Conservation (phyloP, 2,113 vertebrate genomes). For the Anguilla rostrata region DNA sequence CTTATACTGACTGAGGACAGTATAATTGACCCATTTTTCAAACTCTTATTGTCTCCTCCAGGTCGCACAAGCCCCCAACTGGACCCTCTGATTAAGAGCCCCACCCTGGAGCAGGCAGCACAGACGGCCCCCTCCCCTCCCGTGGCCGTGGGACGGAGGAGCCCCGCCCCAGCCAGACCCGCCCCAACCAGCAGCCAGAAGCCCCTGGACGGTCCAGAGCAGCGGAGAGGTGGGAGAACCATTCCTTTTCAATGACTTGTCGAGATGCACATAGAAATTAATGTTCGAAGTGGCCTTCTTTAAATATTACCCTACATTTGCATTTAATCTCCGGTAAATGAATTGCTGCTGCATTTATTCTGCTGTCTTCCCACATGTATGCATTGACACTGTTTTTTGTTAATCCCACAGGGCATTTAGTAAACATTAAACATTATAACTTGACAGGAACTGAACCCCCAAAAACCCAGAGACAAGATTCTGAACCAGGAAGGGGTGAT, state of each 20-base stretch:
- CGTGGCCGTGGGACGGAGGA: conserved; percentile 80
- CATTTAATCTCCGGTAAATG: too few relatives aligned
- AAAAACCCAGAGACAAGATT: conserved; percentile 77
- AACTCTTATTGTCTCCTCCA: conserved; percentile 48
- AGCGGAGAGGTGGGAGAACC: conserved; percentile 77
- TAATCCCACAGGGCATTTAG: neutral
- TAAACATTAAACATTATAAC: neutral
- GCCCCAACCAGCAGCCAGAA: conserved; percentile 75
- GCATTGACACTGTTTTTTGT: too few relatives aligned
- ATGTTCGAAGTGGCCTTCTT: too few relatives aligned
- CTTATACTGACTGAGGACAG: neutral
- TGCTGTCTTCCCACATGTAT: too few relatives aligned
- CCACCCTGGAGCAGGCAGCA: conserved; percentile 78
- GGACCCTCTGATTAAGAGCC: conserved; percentile 79
- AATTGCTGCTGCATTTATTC: too few relatives aligned
- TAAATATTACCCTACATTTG: too few relatives aligned
- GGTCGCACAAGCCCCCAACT: conserved; percentile 81
- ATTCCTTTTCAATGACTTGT: neutral
- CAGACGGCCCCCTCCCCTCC: conserved; percentile 70
- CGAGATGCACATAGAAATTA: too few relatives aligned
- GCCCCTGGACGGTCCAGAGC: conserved; percentile 81
- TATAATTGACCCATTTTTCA: neutral
- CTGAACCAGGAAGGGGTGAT: conserved; percentile 78
- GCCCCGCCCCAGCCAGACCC: conserved; percentile 70
- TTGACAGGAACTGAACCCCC: conserved; percentile 77